Conservation (phyloP, 2,888 invertebrate genomes). For the Amphipoea lucens region DNA sequence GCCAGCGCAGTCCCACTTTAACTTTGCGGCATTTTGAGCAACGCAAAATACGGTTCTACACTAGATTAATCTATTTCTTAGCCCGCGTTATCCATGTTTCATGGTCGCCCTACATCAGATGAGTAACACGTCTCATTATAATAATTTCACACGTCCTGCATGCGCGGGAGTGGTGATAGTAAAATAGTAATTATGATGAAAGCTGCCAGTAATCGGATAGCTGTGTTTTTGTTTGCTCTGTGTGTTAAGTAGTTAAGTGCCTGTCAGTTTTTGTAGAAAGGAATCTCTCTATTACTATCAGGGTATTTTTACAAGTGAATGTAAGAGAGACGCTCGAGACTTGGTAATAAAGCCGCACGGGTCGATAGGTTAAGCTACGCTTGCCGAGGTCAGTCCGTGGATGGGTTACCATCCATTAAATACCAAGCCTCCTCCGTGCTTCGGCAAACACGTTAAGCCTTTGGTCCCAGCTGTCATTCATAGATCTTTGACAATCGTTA, state of each 20-base stretch:
- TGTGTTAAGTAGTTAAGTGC: slow-evolving; percentile 47
- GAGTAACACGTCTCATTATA: slow-evolving; percentile 68
- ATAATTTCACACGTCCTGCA: slow-evolving; percentile 72
- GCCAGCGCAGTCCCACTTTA: not conserved
- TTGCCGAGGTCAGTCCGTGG: not conserved
- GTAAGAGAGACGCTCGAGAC: not conserved
- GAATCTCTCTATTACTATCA: slow-evolving; percentile 1
- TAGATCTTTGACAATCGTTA: too few species aligned
- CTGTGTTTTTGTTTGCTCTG: slow-evolving; percentile 61
- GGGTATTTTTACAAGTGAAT: not conserved
- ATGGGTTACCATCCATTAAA: not conserved
- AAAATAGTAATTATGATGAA: slow-evolving; percentile 59
- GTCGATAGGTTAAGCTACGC: not conserved
- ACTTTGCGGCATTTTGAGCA: not conserved
- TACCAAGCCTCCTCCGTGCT: too few species aligned
- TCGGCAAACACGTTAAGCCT: too few species aligned
- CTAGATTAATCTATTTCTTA: not conserved
- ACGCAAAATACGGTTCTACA: not conserved
- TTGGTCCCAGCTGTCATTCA: too few species aligned
- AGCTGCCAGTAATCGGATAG: slow-evolving; percentile 57
- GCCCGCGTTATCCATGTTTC: not conserved
- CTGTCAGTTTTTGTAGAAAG: slow-evolving; percentile 30
- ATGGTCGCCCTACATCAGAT: slow-evolving; percentile 42
- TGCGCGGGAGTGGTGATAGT: slow-evolving; percentile 19
- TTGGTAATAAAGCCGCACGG: too few species aligned